Evolutionary conservation across 2,888 invertebrate genomes (phyloP).

Genomic region (Phyllotreta cruciferae): DNA sequence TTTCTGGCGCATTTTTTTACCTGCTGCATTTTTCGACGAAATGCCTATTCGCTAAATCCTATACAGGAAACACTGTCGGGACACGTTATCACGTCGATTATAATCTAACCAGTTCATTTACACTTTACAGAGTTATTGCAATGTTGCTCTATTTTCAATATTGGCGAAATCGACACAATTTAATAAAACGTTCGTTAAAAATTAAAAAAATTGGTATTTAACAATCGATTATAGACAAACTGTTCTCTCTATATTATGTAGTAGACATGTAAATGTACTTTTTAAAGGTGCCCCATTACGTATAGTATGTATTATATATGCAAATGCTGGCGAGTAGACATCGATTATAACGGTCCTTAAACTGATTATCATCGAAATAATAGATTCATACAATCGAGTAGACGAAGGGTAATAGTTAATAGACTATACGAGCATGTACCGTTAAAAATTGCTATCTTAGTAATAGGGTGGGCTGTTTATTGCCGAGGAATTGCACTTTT

Average conservation of each 20-base stretch:
- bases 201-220: no score
- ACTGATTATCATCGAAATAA: slow-evolving; percentile 18
- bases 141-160: no score
- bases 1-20: slow-evolving; percentile 20
- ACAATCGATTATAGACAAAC: no score
- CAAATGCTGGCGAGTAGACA: slow-evolving; percentile 11
- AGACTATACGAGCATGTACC: neutral
- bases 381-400: slow-evolving; percentile 7
- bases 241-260: neutral
- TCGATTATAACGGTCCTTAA: slow-evolving; percentile 17
- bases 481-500: neutral
- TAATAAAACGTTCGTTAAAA: no score
- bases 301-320: slow-evolving; percentile 14
- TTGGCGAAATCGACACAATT: no score
- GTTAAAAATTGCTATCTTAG: slow-evolving; percentile 4
- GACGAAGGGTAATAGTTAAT: slow-evolving; percentile 6
- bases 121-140: no score
- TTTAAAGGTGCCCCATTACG: slow-evolving; percentile 14
- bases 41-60: neutral
- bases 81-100: no score
- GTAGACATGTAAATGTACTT: slow-evolving; percentile 14
- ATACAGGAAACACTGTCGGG: no score
- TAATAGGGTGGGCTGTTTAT: slow-evolving; percentile 12
- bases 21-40: slow-evolving; percentile 20
- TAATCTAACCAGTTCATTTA: no score